Percentiles rank a stretch among this genome's conserved stretches.
Conservation (phyloP, 2,888 invertebrate species). For the Agriopis aurantiaria region DNA sequence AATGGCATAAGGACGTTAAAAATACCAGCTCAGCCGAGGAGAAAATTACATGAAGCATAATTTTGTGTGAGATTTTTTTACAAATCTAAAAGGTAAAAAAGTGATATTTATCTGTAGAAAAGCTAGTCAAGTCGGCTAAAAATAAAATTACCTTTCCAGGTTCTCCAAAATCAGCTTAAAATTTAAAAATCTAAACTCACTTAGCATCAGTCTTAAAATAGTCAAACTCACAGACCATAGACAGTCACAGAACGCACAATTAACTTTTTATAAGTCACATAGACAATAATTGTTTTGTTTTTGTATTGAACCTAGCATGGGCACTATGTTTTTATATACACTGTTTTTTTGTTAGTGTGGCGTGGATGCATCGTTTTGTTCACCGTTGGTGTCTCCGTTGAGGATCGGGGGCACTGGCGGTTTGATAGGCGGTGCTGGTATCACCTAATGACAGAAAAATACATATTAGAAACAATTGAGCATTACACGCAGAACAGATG, state of each 20-base stretch:
- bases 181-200: conserved; percentile 67
- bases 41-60: no score
- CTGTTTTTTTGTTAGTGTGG: conserved; percentile 53
- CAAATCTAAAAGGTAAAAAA: not conserved
- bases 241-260: conserved; percentile 49
- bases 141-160: not conserved
- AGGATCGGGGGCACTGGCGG: conserved; percentile 65
- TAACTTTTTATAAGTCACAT: conserved; percentile 40
- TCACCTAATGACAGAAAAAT: conserved; percentile 67
- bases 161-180: conserved; percentile 51
- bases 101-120: conserved; percentile 13
- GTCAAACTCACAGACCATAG: conserved; percentile 54
- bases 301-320: conserved; percentile 47
- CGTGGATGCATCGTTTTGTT: conserved; percentile 59
- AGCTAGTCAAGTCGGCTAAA: conserved; percentile 13
- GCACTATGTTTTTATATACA: conserved; percentile 38
- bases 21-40: not conserved
- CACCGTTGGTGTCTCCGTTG: conserved; percentile 76
- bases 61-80: no score
- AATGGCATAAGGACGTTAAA: not conserved
- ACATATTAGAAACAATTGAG: conserved; percentile 9
- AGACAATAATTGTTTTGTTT: conserved; percentile 42
- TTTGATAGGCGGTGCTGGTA: conserved; percentile 80
- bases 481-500: not conserved
- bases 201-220: conserved; percentile 79